A percentile compares a stretch with the other conserved stretches of the same genome.
phyloP scores from a whole-genome alignment of 30 jellyfish, hydroid and myxozoan genomes.

The Nemopilema nomurai region DNA sequence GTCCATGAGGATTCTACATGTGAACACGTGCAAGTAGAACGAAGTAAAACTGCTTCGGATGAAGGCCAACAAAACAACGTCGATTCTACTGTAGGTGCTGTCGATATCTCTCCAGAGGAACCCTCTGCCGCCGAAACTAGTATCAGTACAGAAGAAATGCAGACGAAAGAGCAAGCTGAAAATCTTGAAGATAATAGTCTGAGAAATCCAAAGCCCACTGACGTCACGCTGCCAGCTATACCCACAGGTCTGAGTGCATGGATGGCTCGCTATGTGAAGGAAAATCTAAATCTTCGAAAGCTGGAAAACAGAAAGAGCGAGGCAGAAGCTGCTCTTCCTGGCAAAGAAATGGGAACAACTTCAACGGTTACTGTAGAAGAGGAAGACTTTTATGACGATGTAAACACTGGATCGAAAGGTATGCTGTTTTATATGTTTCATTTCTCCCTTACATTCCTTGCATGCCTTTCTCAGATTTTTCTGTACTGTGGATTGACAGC shows the following conservation, averaged over 20 bases:
- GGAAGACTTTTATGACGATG: slow-evolving; percentile 36
- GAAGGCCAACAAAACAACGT: neutral
- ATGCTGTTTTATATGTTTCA: neutral
- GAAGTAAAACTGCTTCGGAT: no score
- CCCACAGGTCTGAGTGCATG: slow-evolving; percentile 31
- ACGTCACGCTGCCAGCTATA: slow-evolving; percentile 4
- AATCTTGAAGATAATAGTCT: neutral
- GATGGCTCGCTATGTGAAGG: slow-evolving; percentile 10
- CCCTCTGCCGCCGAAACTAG: neutral
- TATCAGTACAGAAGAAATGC: neutral
- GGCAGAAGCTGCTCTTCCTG: slow-evolving; percentile 1
- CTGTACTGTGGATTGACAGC: no score
- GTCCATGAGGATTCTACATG: no score
- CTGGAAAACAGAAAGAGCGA: neutral
- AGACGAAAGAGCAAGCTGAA: neutral
- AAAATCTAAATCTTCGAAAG: neutral
- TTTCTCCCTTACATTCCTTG: neutral
- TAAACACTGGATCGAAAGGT: neutral
- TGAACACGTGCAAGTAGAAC: no score
- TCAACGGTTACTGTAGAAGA: neutral
- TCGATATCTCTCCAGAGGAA: neutral
- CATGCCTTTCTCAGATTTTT: no score
- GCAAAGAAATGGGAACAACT: slow-evolving; percentile 1
- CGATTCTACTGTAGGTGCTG: neutral
- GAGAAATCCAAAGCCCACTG: neutral